Evolutionary conservation across 2,113 vertebrate genomes (phyloP), one percentile per base, ranked within the genome.

Genomic region (Grus americana): DNA sequence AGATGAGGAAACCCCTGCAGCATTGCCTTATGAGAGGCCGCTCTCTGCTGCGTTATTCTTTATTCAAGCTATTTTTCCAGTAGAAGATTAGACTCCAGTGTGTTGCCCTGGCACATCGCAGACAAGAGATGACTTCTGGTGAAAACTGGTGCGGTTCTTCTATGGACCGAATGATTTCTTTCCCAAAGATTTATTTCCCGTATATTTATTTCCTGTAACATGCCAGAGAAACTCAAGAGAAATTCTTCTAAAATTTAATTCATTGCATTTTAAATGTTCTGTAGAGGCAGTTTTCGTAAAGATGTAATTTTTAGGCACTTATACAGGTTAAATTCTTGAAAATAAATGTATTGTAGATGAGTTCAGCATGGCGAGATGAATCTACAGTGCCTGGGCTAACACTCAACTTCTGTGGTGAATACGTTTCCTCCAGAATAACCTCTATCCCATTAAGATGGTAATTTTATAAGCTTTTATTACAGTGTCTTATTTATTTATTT

Each of bases 51-150:
- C 8, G 6, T 5, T 44, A 1, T 34, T 52, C 62, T 23, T 59
- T 29, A 34, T 22, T 30, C n/a, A 3, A 10, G 57, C 67, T 52
- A 0, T 7, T 83, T 75, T 79, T 34, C 57, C 36, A 26, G 66
- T 0, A 18, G 66, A 2, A 29, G 21, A 21, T 79, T 21, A 32
- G 26, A 54, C 16, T n/a, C 29, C 34, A 8, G 24, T 0, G 6
- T 29, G 34, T 63, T 54, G 40, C 50, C 32, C 40, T 14, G 30
- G 40, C 61, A 55, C 78, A 12, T 2, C 0, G 0, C 38, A 9
- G 70, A 13, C 21, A 8, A 29, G 11, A 55, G 12, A 30, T 17
- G 32, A 21, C 34, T 61, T 34, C 44, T 76, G 61, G 13, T 40
- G 55, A 30, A 22, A 81, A 62, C 24, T 8, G 6, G 8, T 8